These are phyloP conservation scores for Theretra japonica DNA, from an alignment of 2,888 invertebrate species.

Conservation along the genomic window DNA sequence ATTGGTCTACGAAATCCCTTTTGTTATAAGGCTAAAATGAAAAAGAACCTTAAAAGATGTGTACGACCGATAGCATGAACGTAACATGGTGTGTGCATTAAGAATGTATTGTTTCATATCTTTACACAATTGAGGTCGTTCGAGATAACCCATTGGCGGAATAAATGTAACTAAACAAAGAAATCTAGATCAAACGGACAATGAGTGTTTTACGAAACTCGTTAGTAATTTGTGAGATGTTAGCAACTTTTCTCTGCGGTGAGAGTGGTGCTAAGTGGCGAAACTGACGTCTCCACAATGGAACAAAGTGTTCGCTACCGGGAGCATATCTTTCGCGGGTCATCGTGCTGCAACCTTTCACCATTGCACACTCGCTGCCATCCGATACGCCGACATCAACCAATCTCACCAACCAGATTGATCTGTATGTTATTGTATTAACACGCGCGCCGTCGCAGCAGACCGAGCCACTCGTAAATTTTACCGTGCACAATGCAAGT, in stretches of 20 bases:
- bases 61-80: neutral
- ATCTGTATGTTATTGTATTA: constrained; percentile 26
- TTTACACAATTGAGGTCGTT: constrained; percentile 54
- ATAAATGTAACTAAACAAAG: constrained; percentile 63
- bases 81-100: constrained; percentile 23
- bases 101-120: constrained; percentile 23
- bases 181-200: constrained; percentile 80
- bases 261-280: constrained; percentile 79
- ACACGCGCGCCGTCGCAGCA: constrained; percentile 7
- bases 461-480: constrained; percentile 27
- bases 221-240: constrained; percentile 72
- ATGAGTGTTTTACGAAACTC: constrained; percentile 76
- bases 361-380: constrained; percentile 41
- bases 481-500: constrained; percentile 39
- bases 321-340: constrained; percentile 62
- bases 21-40: too few relatives aligned
- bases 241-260: constrained; percentile 71
- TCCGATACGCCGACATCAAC: constrained; percentile 28
- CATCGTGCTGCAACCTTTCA: constrained; percentile 75
- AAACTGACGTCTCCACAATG: constrained; percentile 69
- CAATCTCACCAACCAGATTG: constrained; percentile 24
- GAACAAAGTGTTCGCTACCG: constrained; percentile 56
- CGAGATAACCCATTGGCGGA: constrained; percentile 58
- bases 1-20: neutral
- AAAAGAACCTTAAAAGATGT: too few relatives aligned